Conservation (phyloP, 2,797 vertebrate species). For the Acrossocheilus wenchowensis region DNA sequence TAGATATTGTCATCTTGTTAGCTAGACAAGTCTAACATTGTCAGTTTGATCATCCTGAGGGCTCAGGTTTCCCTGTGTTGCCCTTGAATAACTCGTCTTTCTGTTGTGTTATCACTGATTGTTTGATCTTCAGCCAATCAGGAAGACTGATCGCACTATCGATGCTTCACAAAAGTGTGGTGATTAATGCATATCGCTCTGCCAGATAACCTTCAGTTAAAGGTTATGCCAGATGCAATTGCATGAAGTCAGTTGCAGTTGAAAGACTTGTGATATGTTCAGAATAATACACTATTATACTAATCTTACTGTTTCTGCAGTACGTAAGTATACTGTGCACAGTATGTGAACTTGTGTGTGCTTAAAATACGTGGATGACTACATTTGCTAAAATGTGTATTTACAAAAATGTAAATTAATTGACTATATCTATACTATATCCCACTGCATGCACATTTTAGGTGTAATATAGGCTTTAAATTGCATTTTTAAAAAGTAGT, state of each 20-base stretch:
- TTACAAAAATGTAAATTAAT: not conserved
- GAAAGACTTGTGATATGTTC: not conserved
- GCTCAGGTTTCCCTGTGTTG: constrained; percentile 50
- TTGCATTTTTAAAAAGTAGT: not conserved
- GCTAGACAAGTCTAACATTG: constrained; percentile 51
- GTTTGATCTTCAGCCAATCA: constrained; percentile 34
- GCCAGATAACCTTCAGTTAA: constrained; percentile 26
- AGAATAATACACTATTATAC: not conserved
- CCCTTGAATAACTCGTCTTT: constrained; percentile 49
- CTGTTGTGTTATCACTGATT: constrained; percentile 48
- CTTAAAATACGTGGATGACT: not conserved
- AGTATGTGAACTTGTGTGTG: not conserved
- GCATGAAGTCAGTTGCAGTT: not conserved
- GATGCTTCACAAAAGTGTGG: constrained; percentile 1
- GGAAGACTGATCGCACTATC: constrained; percentile 4
- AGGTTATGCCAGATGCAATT: constrained; percentile 9
- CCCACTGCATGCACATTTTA: not conserved
- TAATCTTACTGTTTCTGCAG: not conserved
- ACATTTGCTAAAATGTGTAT: not conserved
- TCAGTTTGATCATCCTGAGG: constrained; percentile 50
- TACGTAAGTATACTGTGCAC: not conserved
- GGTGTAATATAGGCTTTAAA: not conserved
- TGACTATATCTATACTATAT: not conserved
- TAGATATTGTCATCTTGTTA: constrained; percentile 54
- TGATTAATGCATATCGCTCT: constrained; percentile 19